Evolutionary conservation across 2,797 vertebrate species (phyloP).

Genomic region (Chloroceryle amazona): DNA sequence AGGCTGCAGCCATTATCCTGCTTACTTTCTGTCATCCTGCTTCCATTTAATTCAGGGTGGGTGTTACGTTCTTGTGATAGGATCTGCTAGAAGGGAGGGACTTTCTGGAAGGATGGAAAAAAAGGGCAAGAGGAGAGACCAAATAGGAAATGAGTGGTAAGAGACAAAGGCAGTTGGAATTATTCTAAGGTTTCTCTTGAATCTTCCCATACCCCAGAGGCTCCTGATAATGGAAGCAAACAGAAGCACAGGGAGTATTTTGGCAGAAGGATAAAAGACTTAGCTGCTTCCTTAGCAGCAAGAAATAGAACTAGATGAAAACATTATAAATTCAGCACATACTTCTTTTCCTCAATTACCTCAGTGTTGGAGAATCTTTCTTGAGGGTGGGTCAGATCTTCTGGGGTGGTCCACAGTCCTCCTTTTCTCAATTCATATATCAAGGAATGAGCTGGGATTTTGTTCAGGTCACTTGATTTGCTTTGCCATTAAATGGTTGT

Average conservation of each 20-base stretch:
- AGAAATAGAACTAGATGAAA: constrained; percentile 2
- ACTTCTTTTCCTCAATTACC: not conserved
- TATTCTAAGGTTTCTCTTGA: not conserved
- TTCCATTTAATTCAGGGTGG: not conserved
- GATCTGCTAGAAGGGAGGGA: not conserved
- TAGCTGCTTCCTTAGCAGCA: not conserved
- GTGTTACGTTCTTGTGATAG: not conserved
- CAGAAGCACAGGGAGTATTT: not conserved
- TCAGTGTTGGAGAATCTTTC: not conserved
- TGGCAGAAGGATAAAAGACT: not conserved
- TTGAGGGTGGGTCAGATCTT: not conserved
- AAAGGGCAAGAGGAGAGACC: not conserved
- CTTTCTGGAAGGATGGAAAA: not conserved
- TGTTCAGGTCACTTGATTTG: not conserved
- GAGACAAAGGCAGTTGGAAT: not conserved
- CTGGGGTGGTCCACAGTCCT: not conserved
- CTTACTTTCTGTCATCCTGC: not conserved
- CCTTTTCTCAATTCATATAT: not conserved
- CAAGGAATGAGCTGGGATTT: not conserved
- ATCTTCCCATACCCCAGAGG: not conserved
- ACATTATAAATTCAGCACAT: not conserved
- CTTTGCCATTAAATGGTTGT: not conserved
- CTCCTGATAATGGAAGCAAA: not conserved
- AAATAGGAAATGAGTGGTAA: not conserved
- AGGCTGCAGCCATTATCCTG: not conserved